Percentiles rank a stretch among this genome's conserved stretches.
These are phyloP conservation scores for Serilophus lunatus DNA, from an alignment of 2,113 vertebrate genomes.

Conservation along the genomic window DNA sequence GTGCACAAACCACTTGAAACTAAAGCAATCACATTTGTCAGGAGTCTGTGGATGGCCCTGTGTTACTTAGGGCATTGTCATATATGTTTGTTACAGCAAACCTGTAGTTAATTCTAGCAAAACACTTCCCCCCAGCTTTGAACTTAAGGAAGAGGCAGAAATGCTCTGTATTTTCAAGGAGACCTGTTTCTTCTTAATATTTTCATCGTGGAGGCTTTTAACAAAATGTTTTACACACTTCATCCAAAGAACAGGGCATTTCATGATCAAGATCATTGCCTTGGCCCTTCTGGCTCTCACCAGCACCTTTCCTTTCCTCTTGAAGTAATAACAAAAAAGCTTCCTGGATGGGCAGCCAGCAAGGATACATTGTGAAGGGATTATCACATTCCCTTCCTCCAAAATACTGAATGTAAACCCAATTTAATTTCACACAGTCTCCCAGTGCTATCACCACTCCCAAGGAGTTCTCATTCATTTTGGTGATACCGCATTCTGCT, in stretches of 20 bases:
- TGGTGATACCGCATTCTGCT: background rate
- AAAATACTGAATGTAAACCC: conserved; percentile 38
- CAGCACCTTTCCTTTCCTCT: conserved; percentile 66
- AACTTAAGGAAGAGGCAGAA: conserved; percentile 62
- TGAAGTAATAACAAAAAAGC: conserved; percentile 50
- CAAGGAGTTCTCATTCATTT: background rate
- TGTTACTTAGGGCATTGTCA: conserved; percentile 51
- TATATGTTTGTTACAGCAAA: conserved; percentile 45
- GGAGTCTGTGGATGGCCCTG: conserved; percentile 53
- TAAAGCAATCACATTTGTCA: conserved; percentile 7
- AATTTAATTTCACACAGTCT: background rate
- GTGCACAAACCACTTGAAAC: conserved; percentile 27
- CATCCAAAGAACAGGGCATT: conserved; percentile 73
- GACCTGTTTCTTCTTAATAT: conserved; percentile 58
- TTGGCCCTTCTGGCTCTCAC: conserved; percentile 73
- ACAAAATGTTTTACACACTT: conserved; percentile 64
- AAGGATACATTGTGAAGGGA: background rate
- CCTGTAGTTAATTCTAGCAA: conserved; percentile 49
- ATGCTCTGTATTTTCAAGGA: conserved; percentile 71
- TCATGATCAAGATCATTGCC: conserved; percentile 52
- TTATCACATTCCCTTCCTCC: background rate
- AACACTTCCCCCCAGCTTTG: conserved; percentile 48
- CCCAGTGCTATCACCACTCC: conserved; percentile 28
- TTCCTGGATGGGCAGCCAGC: conserved; percentile 26
- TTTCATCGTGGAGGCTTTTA: conserved; percentile 74